A percentile compares a stretch with the other conserved stretches of the same genome.
Conservation (phyloP, 2,888 invertebrate species). For the Ptilodon capucinus region DNA sequence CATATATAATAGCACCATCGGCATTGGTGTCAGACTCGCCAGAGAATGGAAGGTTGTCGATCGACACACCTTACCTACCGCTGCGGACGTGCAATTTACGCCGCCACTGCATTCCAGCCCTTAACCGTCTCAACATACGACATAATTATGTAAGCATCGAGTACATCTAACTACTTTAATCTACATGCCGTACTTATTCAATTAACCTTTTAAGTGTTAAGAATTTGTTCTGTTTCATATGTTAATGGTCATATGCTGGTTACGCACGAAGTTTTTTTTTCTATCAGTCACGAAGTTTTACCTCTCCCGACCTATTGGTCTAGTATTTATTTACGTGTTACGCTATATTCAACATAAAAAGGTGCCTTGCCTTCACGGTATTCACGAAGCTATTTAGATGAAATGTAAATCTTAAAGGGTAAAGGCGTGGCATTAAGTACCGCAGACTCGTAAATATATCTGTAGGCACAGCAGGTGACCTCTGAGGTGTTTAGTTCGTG, state of each 20-base stretch:
- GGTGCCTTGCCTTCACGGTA: conserved; percentile 48
- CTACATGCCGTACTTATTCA: conserved; percentile 34
- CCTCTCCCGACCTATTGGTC: background rate
- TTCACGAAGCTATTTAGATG: conserved; percentile 65
- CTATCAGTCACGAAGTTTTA: conserved; percentile 6
- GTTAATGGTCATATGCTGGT: conserved; percentile 21
- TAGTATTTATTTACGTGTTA: conserved; percentile 21
- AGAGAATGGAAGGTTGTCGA: conserved; percentile 76
- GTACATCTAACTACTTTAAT: conserved; percentile 38
- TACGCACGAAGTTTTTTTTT: conserved; percentile 20
- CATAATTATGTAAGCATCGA: conserved; percentile 50
- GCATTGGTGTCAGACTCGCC: conserved; percentile 62
- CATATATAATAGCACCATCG: conserved; percentile 68
- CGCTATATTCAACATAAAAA: conserved; percentile 33
- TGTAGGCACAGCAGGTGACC: conserved; percentile 76
- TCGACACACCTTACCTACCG: conserved; percentile 64
- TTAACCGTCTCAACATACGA: conserved; percentile 50
- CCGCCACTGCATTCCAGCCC: conserved; percentile 59
- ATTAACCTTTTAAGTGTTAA: conserved; percentile 43
- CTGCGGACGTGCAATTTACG: conserved; percentile 61
- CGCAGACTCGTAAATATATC: conserved; percentile 65
- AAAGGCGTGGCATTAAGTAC: conserved; percentile 68
- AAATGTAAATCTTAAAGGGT: conserved; percentile 73
- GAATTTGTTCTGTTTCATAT: conserved; percentile 36
- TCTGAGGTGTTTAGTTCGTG: conserved; percentile 72